Evolutionary conservation across 1,140 invertebrate species (phyloP).

Genomic region (Vanessa tameamea): DNA sequence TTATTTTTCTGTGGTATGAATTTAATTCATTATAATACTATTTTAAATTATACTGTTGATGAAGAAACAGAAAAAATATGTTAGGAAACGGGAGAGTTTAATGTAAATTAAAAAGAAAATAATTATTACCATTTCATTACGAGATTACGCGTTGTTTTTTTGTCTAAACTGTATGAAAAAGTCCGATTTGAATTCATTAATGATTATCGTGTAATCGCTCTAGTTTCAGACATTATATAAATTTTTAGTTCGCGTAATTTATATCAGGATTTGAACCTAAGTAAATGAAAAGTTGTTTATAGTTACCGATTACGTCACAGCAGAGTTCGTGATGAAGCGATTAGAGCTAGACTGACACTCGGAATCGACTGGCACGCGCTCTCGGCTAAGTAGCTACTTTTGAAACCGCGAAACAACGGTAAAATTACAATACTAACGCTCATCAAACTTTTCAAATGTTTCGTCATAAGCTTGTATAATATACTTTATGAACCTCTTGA

Average conservation of each 20-base stretch:
- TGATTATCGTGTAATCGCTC: neutral
- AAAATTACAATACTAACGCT: neutral
- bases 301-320: slow-evolving; percentile 35
- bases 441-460: neutral
- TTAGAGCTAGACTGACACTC: slow-evolving; percentile 38
- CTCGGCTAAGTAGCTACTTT: slow-evolving; percentile 1
- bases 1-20: slow-evolving; percentile 47
- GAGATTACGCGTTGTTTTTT: neutral
- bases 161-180: neutral
- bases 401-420: neutral
- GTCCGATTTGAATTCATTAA: neutral
- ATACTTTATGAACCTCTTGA: neutral
- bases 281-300: slow-evolving; percentile 16
- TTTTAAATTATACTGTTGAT: neutral
- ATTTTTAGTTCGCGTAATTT: neutral
- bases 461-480: too few species aligned
- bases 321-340: slow-evolving; percentile 37
- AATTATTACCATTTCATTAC: neutral
- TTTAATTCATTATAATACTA: slow-evolving; percentile 41
- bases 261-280: slow-evolving; percentile 32
- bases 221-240: neutral
- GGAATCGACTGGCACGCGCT: slow-evolving; percentile 18
- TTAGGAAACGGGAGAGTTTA: neutral
- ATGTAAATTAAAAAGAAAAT: neutral
- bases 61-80: neutral